Base-by-base conservation (phyloP, 2,113 vertebrate genomes). In the Orthonyx spaldingii region DNA sequence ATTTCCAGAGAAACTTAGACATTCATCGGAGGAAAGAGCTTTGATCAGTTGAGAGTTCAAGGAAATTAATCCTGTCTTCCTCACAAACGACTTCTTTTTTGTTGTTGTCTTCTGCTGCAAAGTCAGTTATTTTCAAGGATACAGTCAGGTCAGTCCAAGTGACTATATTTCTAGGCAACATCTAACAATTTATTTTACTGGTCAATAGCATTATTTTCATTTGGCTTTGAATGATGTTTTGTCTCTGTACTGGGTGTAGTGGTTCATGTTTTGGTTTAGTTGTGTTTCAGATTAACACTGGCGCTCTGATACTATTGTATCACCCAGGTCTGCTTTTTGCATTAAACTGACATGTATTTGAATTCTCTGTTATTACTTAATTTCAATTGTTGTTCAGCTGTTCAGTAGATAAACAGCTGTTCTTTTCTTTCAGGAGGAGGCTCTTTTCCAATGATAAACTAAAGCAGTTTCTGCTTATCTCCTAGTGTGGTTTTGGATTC, bases 1-100 rank as follows among this genome's bases (percentile, higher is more conserved):
- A 12, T 70, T 96, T 84, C 32, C 44, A 37, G 11, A 63, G 30
- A 78, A 69, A 44, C 8, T 46, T 55, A 57, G 28, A 77, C 2
- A 20, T 46, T 59, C 3, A 46, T 37, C 0, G 1, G 7, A 27
- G 0, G 2, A 7, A 30, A 55, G 64, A 11, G 23, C 8, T 72
- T 50, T 22, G 10, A 26, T 2, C 0, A 0, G 10, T 60, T 55
- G 13, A 56, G 7, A 28, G 9, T 84, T 69, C 33, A 74, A 80
- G 39, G 20, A 64, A 12, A 64, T 72, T 71, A 60, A 77, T 65
- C n/a, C 10, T 30, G 3, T 77, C 33, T 60, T 87, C 24, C 27
- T 71, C 47, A 20, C 14, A 66, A 53, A 46, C 5, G 66, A 7
- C 0, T 18, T 37, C 16, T 26, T 16, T 30, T 16, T 12, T 16